Evolutionary conservation across 2,888 invertebrate genomes (phyloP).

Genomic region (Plagodis dolabraria): DNA sequence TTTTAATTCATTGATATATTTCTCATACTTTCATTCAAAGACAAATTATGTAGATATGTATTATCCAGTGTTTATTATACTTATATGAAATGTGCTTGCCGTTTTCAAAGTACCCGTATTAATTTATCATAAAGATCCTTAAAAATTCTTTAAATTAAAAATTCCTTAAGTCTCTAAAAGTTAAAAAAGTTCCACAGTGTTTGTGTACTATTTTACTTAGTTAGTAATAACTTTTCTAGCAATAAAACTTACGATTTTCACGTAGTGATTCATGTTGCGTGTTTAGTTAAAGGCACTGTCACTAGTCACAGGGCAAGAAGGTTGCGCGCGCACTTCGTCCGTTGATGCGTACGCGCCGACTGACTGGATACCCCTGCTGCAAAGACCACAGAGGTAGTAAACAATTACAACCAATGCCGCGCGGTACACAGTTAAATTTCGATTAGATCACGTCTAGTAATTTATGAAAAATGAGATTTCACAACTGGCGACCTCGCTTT

Average conservation of each 20-base stretch:
- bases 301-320: slow-evolving; percentile 49
- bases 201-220: too few species aligned
- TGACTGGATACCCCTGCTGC: slow-evolving; percentile 71
- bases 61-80: too few species aligned
- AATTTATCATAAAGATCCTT: too few species aligned
- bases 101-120: too few species aligned
- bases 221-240: not conserved
- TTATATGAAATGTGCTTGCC: too few species aligned
- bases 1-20: slow-evolving; percentile 22
- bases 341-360: slow-evolving; percentile 65
- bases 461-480: slow-evolving; percentile 46
- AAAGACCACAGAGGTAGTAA: slow-evolving; percentile 69
- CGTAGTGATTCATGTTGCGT: slow-evolving; percentile 69
- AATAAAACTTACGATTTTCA: slow-evolving; percentile 69
- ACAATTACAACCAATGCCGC: slow-evolving; percentile 60
- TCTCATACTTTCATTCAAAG: not conserved
- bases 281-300: slow-evolving; percentile 59
- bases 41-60: not conserved
- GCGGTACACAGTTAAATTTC: slow-evolving; percentile 39
- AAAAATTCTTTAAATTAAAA: too few species aligned
- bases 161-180: too few species aligned
- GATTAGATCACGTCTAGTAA: slow-evolving; percentile 59
- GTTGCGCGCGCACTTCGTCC: slow-evolving; percentile 62
- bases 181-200: too few species aligned
- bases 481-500: slow-evolving; percentile 35